Base-by-base conservation (phyloP, 64 coral and sea anemone genomes). In the Porites lutea region DNA sequence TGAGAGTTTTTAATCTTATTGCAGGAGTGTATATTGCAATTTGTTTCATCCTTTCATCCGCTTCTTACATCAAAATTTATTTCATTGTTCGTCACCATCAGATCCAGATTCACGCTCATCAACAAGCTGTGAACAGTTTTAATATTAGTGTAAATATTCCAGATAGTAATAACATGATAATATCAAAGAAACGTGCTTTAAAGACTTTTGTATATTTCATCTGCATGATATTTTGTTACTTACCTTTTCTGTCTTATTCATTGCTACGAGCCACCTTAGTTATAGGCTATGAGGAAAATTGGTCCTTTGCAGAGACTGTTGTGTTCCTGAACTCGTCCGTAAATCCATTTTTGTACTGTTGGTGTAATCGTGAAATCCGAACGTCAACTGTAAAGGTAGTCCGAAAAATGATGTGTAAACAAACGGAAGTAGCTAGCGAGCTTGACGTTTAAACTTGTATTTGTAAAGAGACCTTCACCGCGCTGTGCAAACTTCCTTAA, bases 291-390 rank as follows among this genome's bases (percentile, higher is more conserved):
- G 5, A 72, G 44, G 13, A 49, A 47, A 64, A 64, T 18, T 14
- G 61, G 3, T 48, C 11, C 2, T 49, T 74, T 49, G 13, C 71
- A 13, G 13, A 13, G 3, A 74, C 71, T 15, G 8, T 74, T 4
- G 11, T 74, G 43, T 74, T 74, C 43, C 13, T 48, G 27, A 74
- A 74, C 13, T 74, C 71, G 71, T 47, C 71, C 37, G 48, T 74
- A 74, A 74, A 74, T 74, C 71, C 71, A 13, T 74, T 74, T 74
- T 74, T 74, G 13, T 48, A 47, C 44, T 46, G 44, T 2, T 74
- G 44, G 71, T 45, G 71, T 74, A n/a, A 37, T 13, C 71, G 37
- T 5, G 71, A 74, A 16, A n/a, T 74, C 23, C 10, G 71, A 44
- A 46, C 3, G 5, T 12, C 3, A 74, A 43, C 48, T 74, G 10